Base-by-base conservation (phyloP, 2,113 vertebrate species). In the Tenrec ecaudatus region DNA sequence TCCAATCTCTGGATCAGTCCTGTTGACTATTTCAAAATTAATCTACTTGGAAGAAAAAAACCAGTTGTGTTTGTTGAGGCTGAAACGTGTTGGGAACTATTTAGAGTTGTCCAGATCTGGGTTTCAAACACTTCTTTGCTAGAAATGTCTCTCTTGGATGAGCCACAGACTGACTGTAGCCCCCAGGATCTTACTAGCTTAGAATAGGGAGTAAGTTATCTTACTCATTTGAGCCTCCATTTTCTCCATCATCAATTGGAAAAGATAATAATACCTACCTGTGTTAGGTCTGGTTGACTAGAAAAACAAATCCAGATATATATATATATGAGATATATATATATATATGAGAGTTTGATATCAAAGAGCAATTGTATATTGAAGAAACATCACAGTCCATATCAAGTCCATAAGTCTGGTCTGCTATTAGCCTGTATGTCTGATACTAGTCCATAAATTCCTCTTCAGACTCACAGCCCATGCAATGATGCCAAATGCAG, bases 11-110 rank as follows among this genome's bases (percentile, higher is more conserved):
- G 33, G 31, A 29, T 91, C 25, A 83, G n/a, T 29, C 17, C 12
- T 89, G 19, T 58, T 82, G 17, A 76, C 23, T 1, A 43, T 85
- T 60, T 90, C 40, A 88, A 68, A 3, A 82, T 66, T 53, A 91
- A 76, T 62, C 47, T 1, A 89, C 38, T 16, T 57, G 69, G 38
- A 92, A 66, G 78, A 89, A 47, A 23, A 43, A 94, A 76, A 85
- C 40, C 20, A 95, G 40, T n/a, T 93, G 69, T 22, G 78, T 80
- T 85, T 95, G 71, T 29, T 85, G 57, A 92, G 86, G 62, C 27
- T 85, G 71, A 90, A 33, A 15, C 68, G 71, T 27, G 31, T 14
- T 79, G 27, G 16, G 27, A 73, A 38, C 90, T 31, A 58, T 86
- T 88, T 76, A 71, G 62, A 93, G 23, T 58, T 88, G 36, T 12